Percentiles rank a stretch among this genome's conserved stretches.
Conservation (phyloP, 2,797 vertebrate species). For the Chelmon rostratus region DNA sequence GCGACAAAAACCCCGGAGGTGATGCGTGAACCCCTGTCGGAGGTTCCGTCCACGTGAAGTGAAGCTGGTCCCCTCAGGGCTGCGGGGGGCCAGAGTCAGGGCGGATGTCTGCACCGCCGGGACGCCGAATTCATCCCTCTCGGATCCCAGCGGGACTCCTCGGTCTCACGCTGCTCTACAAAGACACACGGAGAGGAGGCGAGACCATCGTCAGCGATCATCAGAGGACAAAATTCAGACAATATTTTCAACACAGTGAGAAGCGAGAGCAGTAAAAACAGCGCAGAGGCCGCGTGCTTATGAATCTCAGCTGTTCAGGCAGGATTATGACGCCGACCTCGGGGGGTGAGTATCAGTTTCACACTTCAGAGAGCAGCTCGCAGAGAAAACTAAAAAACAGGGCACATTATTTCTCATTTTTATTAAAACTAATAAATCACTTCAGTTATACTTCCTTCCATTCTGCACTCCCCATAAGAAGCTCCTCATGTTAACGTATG, state of each 20-base stretch:
- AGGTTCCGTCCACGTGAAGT: conserved; percentile 6
- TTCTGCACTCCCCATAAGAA: background rate
- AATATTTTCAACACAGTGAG: conserved; percentile 38
- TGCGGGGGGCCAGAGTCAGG: background rate
- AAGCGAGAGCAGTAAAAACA: conserved; percentile 28
- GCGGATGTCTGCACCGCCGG: conserved; percentile 14
- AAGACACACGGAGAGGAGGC: conserved; percentile 40
- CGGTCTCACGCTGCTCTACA: conserved; percentile 48
- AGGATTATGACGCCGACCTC: conserved; percentile 13
- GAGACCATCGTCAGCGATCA: background rate
- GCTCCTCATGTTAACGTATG: too few species aligned
- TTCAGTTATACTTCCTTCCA: background rate
- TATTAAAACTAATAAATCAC: background rate
- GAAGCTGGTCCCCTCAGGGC: conserved; percentile 38
- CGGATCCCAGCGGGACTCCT: conserved; percentile 43
- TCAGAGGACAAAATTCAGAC: conserved; percentile 33
- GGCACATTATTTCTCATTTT: background rate
- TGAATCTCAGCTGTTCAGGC: conserved; percentile 46
- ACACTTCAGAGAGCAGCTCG: conserved; percentile 47
- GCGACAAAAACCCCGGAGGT: background rate
- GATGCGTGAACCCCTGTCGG: conserved; percentile 3
- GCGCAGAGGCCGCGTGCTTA: background rate
- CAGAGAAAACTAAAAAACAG: conserved; percentile 3
- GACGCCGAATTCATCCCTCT: conserved; percentile 40
- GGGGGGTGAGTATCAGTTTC: conserved; percentile 40